Conservation (phyloP, 2,797 vertebrate species). For the Anguilla anguilla region DNA sequence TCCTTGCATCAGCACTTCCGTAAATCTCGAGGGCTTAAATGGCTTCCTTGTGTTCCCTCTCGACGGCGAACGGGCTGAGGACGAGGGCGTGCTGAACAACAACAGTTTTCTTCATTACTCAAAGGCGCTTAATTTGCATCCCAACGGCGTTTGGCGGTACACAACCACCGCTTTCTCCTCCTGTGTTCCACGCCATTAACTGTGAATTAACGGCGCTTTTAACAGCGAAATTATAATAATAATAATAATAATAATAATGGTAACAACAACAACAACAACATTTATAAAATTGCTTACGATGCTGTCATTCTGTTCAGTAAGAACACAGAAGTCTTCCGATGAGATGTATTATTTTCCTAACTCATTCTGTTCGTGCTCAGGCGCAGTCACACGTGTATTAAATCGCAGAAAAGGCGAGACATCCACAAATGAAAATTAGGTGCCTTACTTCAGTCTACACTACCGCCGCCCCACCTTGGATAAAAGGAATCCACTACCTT, state of each 20-base stretch:
- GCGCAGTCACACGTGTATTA: neutral
- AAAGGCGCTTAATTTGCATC: neutral
- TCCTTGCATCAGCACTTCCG: neutral
- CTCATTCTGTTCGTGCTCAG: neutral
- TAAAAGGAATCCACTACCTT: neutral
- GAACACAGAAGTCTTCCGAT: no score
- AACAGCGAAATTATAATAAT: neutral
- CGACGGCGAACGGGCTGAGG: neutral
- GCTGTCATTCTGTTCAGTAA: neutral
- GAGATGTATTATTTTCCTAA: neutral
- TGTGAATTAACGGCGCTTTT: neutral
- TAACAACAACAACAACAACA: neutral
- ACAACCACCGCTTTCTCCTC: neutral
- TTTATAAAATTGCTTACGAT: neutral
- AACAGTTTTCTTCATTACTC: neutral
- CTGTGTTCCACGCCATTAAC: neutral
- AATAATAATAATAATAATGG: neutral
- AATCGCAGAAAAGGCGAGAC: neutral
- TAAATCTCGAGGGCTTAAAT: neutral
- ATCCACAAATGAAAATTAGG: neutral
- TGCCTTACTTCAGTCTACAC: neutral
- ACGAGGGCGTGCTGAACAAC: neutral
- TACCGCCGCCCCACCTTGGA: neutral
- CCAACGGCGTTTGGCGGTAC: neutral
- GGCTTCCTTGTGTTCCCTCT: neutral